A percentile compares a stretch with the other conserved stretches of the same genome.
Conservation (phyloP, 2,888 invertebrate genomes). For the Allolobophora icterica region DNA sequence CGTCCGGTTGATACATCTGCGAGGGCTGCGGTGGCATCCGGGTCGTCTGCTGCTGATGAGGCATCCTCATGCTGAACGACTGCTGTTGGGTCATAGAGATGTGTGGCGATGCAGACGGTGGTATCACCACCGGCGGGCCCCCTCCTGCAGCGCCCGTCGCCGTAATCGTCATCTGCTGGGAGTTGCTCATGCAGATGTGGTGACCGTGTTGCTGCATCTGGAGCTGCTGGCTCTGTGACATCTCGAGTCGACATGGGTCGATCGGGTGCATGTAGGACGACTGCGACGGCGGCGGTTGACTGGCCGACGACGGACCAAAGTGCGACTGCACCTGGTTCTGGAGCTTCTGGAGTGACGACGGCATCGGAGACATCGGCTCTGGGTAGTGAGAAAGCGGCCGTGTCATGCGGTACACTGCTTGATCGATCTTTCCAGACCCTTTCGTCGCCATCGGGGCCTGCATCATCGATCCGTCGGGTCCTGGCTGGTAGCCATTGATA, state of each 20-base stretch:
- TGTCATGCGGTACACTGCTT: slow-evolving; percentile 54
- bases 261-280: slow-evolving; percentile 1
- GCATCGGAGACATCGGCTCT: slow-evolving; percentile 45
- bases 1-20: background rate
- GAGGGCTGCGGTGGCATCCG: background rate
- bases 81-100: slow-evolving; percentile 20
- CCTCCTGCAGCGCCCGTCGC: background rate
- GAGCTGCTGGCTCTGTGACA: slow-evolving; percentile 21
- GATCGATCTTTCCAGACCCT: slow-evolving; percentile 31
- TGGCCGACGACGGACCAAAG: slow-evolving; percentile 74
- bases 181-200: slow-evolving; percentile 25
- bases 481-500: slow-evolving; percentile 9
- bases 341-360: slow-evolving; percentile 56
- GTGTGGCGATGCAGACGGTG: background rate
- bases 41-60: background rate
- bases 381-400: slow-evolving; percentile 63
- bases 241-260: slow-evolving; percentile 9
- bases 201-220: background rate
- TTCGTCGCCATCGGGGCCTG: background rate
- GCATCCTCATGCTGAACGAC: slow-evolving; percentile 28
- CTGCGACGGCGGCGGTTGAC: background rate
- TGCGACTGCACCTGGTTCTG: slow-evolving; percentile 68
- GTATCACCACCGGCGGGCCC: background rate
- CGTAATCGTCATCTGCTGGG: slow-evolving; percentile 18
- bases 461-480: slow-evolving; percentile 25